These are phyloP conservation scores for Caenorhabditis auriculariae DNA, from an alignment of 2,888 invertebrate genomes.

Conservation along the genomic window DNA sequence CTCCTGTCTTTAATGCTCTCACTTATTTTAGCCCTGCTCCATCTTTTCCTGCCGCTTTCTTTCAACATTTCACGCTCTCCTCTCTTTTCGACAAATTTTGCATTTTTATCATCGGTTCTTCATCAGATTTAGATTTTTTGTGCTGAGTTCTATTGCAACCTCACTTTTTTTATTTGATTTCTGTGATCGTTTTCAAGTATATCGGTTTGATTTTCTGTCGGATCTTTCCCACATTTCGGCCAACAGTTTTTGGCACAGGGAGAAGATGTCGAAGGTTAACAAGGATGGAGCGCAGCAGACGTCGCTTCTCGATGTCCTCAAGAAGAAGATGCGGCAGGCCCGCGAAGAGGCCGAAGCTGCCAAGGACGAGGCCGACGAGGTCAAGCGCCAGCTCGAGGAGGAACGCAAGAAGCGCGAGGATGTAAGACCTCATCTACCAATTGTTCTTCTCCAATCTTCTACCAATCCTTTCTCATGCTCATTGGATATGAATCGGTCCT, in stretches of 20 bases:
- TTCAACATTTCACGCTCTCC: neutral
- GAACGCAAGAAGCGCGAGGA: conserved; percentile 95
- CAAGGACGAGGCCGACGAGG: conserved; percentile 95
- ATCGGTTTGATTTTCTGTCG: neutral
- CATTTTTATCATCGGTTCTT: neutral
- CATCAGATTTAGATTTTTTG: neutral
- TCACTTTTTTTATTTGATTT: neutral
- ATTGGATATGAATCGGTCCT: no score
- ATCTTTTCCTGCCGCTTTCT: conserved; percentile 4
- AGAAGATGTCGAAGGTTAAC: conserved; percentile 59
- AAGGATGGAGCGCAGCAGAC: conserved; percentile 64
- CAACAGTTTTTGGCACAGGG: neutral
- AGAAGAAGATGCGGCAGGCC: conserved; percentile 99
- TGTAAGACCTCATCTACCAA: conserved; percentile 74
- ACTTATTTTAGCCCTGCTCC: neutral
- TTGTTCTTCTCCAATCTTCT: neutral
- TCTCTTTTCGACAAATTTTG: neutral
- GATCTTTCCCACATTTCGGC: neutral
- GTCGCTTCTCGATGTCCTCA: conserved; percentile 86
- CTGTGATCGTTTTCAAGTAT: neutral
- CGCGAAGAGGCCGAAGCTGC: conserved; percentile 98
- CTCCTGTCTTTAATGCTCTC: no score
- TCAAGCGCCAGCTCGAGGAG: conserved; percentile 88
- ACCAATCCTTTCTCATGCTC: no score
- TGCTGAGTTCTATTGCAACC: neutral